Evolutionary conservation across 2,113 vertebrate genomes (phyloP), one percentile per base, ranked within the genome.

Genomic region (Eublepharis macularius): DNA sequence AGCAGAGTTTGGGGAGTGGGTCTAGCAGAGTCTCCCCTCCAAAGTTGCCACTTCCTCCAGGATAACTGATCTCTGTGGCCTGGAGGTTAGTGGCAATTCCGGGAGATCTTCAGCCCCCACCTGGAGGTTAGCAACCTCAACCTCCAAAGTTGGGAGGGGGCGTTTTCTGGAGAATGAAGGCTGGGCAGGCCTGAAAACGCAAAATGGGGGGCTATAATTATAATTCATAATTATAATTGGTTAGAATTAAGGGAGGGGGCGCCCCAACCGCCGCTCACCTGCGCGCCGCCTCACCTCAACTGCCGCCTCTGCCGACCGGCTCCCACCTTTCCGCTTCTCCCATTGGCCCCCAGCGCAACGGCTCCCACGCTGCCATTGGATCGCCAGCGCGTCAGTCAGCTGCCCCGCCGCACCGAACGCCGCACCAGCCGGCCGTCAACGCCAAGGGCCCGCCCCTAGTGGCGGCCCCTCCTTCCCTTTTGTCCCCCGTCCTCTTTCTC

Each of bases 221-320:
- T n/a, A n/a, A n/a, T n/a, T n/a, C n/a, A n/a, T n/a, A n/a, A n/a
- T n/a, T n/a, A n/a, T n/a, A n/a, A n/a, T n/a, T n/a, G n/a, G n/a
- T n/a, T n/a, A n/a, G 34, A 34, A 32, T 47, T 47, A 3, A 17
- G 10, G 17, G 32, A 26, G 19, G 45, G 51, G 26, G 24, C 41
- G 14, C n/a, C 65, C 32, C 17, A 34, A 32, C 29, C 1, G 19
- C 34, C 47, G 17, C 69, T 68, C 39, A 75, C 78, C 78, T 80
- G 80, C 69, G 14, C 70, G 79, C 70, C 70, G 68, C 32, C 41
- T 21, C 41, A 26, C 84, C 39, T 80, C 84, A 85, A 85, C 84
- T 76, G 78, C 78, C 85, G 85, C 70, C 57, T 76, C 26, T 32
- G n/a, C 1, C 0, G 6, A 45, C 29, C 13, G 29, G 43, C 72